A percentile compares a stretch with the other conserved stretches of the same genome.
Evolutionary conservation across 2,113 vertebrate genomes (phyloP).

Genomic region (Neodontobutis hainanensis): DNA sequence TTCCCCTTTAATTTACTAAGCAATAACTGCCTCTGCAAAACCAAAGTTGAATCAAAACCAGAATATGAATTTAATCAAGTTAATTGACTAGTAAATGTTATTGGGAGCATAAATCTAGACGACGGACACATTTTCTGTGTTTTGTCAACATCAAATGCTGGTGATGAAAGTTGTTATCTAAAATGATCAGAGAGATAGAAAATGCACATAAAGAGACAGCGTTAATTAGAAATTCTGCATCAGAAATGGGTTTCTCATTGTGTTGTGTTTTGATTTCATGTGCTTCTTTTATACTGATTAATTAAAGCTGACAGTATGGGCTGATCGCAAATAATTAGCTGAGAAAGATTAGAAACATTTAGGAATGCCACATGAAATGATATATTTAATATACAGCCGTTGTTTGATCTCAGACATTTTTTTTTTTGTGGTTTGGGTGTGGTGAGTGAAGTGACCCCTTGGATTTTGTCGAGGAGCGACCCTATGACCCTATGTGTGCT

Average conservation of each 20-base stretch:
- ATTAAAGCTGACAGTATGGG: slow-evolving; percentile 47
- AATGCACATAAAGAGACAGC: slow-evolving; percentile 54
- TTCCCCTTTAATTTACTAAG: slow-evolving; percentile 52
- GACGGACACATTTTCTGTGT: slow-evolving; percentile 48
- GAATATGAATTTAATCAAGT: slow-evolving; percentile 72
- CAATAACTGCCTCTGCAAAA: slow-evolving; percentile 44
- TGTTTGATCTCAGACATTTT: slow-evolving; percentile 25
- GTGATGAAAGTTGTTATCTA: slow-evolving; percentile 70
- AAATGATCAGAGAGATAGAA: slow-evolving; percentile 67
- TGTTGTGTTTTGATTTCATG: slow-evolving; percentile 51
- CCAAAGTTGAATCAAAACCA: slow-evolving; percentile 59
- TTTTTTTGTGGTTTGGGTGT: background rate
- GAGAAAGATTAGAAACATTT: slow-evolving; percentile 40
- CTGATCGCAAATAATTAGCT: slow-evolving; percentile 56
- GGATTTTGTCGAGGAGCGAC: too few species aligned
- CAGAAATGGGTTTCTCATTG: slow-evolving; percentile 52
- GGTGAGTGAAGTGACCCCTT: too few species aligned
- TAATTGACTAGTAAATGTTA: slow-evolving; percentile 76
- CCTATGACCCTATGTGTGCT: too few species aligned
- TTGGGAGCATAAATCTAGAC: slow-evolving; percentile 64
- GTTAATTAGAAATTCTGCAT: slow-evolving; percentile 69
- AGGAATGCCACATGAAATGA: slow-evolving; percentile 31
- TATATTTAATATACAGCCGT: slow-evolving; percentile 6
- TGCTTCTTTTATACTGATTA: slow-evolving; percentile 42
- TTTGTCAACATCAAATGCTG: slow-evolving; percentile 71